Conservation (phyloP, 2,888 invertebrate genomes). For the Stenodera caucasica region DNA sequence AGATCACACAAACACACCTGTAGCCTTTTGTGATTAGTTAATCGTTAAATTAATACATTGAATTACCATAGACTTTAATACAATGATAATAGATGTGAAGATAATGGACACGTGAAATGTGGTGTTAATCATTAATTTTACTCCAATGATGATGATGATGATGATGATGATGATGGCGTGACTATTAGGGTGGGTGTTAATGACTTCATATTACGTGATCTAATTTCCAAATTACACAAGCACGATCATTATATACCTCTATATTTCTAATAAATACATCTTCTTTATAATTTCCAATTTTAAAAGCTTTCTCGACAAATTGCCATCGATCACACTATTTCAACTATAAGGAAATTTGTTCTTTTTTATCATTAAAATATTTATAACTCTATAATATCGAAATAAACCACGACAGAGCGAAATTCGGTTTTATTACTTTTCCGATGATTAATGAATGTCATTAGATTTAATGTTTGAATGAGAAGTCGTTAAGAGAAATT, state of each 20-base stretch:
- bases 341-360: neutral
- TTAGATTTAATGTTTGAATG: too few relatives aligned
- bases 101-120: neutral
- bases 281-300: neutral
- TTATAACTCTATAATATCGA: too few relatives aligned
- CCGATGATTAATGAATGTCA: too few relatives aligned
- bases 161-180: constrained; percentile 20
- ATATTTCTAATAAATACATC: neutral
- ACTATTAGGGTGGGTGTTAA: constrained; percentile 36
- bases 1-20: neutral
- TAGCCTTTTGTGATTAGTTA: neutral
- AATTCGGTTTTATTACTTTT: too few relatives aligned
- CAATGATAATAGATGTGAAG: too few relatives aligned
- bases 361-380: neutral
- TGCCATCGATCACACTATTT: neutral
- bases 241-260: constrained; percentile 20
- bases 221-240: constrained; percentile 41
- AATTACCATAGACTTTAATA: neutral
- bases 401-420: too few relatives aligned
- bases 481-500: too few relatives aligned
- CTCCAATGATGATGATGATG: neutral
- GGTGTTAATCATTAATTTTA: neutral
- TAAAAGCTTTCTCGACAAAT: neutral
- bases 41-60: neutral
- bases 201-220: constrained; percentile 44